Evolutionary conservation across 1,140 invertebrate species (phyloP).

Genomic region (Sminthurides bifidus): DNA sequence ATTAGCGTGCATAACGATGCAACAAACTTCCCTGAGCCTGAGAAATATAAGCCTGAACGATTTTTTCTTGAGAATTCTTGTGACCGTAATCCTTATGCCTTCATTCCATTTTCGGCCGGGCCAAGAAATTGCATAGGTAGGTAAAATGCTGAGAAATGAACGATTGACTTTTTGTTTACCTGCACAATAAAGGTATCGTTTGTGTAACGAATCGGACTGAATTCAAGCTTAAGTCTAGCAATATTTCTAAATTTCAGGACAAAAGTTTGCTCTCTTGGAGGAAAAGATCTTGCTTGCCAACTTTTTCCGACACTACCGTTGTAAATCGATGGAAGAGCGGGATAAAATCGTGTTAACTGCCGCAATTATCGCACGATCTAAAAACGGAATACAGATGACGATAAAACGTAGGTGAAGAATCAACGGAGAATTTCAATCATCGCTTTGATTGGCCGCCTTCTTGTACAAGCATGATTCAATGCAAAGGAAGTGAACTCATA

Average conservation of each 20-base stretch:
- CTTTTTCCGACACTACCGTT: conserved; percentile 44
- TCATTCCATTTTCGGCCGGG: conserved; percentile 40
- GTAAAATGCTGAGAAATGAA: no score
- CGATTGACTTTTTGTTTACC: no score
- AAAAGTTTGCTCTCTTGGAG: conserved; percentile 47
- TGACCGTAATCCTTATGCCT: conserved; percentile 13
- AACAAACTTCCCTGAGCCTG: conserved; percentile 51
- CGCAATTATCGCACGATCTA: neutral
- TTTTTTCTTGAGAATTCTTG: conserved; percentile 35
- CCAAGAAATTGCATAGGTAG: conserved; percentile 40
- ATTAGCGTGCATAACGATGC: conserved; percentile 54
- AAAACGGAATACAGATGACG: neutral
- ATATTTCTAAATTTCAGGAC: conserved; percentile 27
- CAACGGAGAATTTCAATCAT: no score
- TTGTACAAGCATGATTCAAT: no score
- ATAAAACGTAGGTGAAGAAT: neutral
- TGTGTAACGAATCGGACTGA: neutral
- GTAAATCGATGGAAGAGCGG: conserved; percentile 38
- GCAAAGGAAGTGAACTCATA: no score
- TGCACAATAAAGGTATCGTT: neutral
- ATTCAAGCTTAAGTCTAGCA: neutral
- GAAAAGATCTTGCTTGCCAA: conserved; percentile 45
- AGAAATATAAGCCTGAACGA: conserved; percentile 44
- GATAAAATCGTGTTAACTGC: conserved; percentile 27
- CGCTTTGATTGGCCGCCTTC: no score